Evolutionary conservation across 2,888 invertebrate species (phyloP).

Genomic region (Sinodicranocentrus sp.): DNA sequence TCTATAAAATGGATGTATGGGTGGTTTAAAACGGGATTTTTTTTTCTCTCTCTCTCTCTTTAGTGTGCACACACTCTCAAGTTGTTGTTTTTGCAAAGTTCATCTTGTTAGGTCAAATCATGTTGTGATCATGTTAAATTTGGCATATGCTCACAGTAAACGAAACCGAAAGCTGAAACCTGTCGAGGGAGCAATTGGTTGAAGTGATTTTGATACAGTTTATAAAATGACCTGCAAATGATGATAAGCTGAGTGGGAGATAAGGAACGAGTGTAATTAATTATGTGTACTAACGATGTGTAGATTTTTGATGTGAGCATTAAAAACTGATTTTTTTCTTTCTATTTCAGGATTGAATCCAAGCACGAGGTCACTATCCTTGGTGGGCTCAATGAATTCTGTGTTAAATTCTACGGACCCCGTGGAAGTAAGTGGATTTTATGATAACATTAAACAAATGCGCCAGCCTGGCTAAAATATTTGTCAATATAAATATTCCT

Average conservation of each 20-base stretch:
- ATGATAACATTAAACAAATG: too few relatives aligned
- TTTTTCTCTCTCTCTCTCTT: neutral
- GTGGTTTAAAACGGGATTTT: neutral
- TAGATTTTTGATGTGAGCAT: neutral
- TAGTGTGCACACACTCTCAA: neutral
- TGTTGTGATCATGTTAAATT: neutral
- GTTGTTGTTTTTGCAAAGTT: neutral
- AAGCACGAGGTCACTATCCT: slow-evolving; percentile 99
- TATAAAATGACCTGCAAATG: too few relatives aligned
- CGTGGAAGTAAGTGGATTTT: slow-evolving; percentile 92
- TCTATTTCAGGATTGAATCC: slow-evolving; percentile 91
- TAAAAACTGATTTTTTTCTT: slow-evolving; percentile 22
- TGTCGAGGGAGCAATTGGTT: too few relatives aligned
- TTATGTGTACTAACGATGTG: neutral
- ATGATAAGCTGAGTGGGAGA: neutral
- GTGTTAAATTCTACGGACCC: slow-evolving; percentile 99
- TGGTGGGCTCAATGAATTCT: slow-evolving; percentile 99
- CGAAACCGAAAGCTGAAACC: too few relatives aligned
- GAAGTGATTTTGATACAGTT: neutral
- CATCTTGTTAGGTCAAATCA: slow-evolving; percentile 9
- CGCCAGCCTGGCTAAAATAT: too few relatives aligned
- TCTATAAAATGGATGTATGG: too few relatives aligned
- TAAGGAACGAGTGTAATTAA: neutral
- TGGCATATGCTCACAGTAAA: neutral
- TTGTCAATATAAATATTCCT: too few relatives aligned